These are phyloP conservation scores for Zygogramma bicolorata DNA, from an alignment of 2,888 invertebrate species.

Conservation along the genomic window DNA sequence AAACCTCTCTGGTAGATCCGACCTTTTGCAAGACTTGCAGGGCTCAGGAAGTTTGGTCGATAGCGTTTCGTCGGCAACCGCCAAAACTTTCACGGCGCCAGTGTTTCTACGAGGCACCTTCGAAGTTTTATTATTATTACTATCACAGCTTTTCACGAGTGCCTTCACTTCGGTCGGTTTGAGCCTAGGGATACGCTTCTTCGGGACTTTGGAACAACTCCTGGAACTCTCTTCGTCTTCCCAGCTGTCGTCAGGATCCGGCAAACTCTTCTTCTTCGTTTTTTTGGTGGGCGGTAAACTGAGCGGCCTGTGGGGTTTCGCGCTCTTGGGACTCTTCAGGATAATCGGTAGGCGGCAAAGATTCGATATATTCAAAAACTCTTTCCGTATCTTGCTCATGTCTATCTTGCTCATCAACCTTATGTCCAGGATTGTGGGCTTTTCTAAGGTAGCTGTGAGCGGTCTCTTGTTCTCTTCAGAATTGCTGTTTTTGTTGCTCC, in stretches of 20 bases:
- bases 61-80: constrained; percentile 26
- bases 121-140: constrained; percentile 36
- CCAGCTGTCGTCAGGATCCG: constrained; percentile 53
- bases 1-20: constrained; percentile 77
- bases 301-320: constrained; percentile 50
- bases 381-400: constrained; percentile 71
- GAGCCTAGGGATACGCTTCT: background rate
- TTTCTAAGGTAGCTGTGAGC: constrained; percentile 71
- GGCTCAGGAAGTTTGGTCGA: constrained; percentile 68
- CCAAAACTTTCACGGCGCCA: constrained; percentile 10
- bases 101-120: constrained; percentile 5
- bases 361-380: constrained; percentile 67
- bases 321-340: constrained; percentile 38
- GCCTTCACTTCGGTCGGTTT: constrained; percentile 18
- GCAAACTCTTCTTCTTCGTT: constrained; percentile 45
- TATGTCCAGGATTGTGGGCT: constrained; percentile 70
- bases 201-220: constrained; percentile 17
- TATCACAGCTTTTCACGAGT: constrained; percentile 24
- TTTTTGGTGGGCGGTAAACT: constrained; percentile 49
- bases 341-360: constrained; percentile 61
- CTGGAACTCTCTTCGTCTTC: constrained; percentile 57
- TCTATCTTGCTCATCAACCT: constrained; percentile 69
- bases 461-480: constrained; percentile 63
- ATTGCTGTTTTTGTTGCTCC: constrained; percentile 47
- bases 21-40: constrained; percentile 76